These are phyloP conservation scores for Onychorhynchus coronatus DNA, from an alignment of 2,113 vertebrate species.

Conservation along the genomic window DNA sequence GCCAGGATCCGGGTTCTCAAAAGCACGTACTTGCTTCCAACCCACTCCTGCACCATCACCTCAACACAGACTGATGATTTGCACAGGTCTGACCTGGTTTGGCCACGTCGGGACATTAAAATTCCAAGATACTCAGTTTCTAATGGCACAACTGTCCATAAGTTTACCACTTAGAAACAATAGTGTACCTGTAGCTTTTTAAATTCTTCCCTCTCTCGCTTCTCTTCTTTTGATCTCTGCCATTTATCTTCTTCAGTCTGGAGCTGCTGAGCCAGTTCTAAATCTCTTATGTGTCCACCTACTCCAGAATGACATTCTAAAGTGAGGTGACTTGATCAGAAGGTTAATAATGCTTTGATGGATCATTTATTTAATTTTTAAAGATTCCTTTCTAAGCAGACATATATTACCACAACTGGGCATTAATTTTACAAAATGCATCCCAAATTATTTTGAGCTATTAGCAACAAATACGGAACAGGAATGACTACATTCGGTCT, in stretches of 20 bases:
- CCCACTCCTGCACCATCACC: neutral
- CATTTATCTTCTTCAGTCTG: conserved; percentile 82
- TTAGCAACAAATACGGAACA: neutral
- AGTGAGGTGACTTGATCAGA: neutral
- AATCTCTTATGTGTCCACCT: conserved; percentile 68
- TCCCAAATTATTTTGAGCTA: neutral
- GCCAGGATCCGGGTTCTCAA: neutral
- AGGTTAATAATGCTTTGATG: neutral
- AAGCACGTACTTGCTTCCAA: neutral
- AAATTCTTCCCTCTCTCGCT: conserved; percentile 82
- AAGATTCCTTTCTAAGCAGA: neutral
- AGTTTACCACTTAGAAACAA: neutral
- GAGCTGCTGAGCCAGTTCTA: conserved; percentile 79
- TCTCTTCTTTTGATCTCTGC: conserved; percentile 72
- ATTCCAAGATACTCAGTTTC: neutral
- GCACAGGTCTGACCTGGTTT: neutral
- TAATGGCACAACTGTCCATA: neutral
- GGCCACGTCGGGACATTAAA: neutral
- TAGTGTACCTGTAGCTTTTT: conserved; percentile 84
- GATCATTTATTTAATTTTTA: neutral
- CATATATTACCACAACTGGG: neutral
- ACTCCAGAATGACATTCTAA: neutral
- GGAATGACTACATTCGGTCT: neutral
- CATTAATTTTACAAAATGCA: neutral
- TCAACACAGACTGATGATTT: neutral